These are phyloP conservation scores for Camponotus fellah DNA, from an alignment of 2,888 invertebrate genomes.

Conservation along the genomic window DNA sequence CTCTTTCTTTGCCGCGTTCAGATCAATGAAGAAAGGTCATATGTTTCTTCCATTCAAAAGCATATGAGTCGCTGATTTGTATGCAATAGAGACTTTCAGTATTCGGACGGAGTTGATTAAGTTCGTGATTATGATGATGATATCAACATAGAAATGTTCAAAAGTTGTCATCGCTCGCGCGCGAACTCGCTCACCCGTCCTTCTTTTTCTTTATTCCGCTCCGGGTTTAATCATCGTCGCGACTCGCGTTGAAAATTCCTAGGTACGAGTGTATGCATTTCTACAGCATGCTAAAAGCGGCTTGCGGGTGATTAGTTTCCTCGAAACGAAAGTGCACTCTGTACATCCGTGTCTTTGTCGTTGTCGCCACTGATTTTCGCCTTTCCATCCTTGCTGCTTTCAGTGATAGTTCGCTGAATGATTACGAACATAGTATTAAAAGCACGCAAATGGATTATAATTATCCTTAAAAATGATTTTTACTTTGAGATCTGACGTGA, in stretches of 20 bases:
- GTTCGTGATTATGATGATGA: slow-evolving; percentile 78
- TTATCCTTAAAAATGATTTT: neutral
- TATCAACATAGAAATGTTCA: slow-evolving; percentile 70
- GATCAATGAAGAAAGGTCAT: slow-evolving; percentile 57
- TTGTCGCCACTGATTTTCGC: slow-evolving; percentile 19
- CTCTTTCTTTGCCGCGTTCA: slow-evolving; percentile 57
- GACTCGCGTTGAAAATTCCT: slow-evolving; percentile 35
- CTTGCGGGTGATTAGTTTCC: slow-evolving; percentile 22
- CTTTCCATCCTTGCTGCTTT: slow-evolving; percentile 25
- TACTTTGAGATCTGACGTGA: neutral
- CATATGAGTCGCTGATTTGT: slow-evolving; percentile 37
- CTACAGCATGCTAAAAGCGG: slow-evolving; percentile 12
- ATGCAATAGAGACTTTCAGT: slow-evolving; percentile 72
- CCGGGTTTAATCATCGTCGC: slow-evolving; percentile 72
- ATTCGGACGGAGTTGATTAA: slow-evolving; percentile 79
- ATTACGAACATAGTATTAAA: slow-evolving; percentile 7
- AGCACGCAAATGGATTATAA: slow-evolving; percentile 16
- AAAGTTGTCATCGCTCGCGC: slow-evolving; percentile 73
- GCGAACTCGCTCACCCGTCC: slow-evolving; percentile 68
- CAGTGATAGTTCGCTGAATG: neutral
- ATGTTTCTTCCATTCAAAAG: slow-evolving; percentile 61
- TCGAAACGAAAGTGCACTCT: slow-evolving; percentile 21
- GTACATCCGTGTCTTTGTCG: slow-evolving; percentile 31
- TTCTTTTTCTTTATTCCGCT: slow-evolving; percentile 9
- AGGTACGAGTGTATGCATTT: slow-evolving; percentile 1